Evolutionary conservation across 2,797 vertebrate species (phyloP).

Genomic region (Atherinosoma microstoma): DNA sequence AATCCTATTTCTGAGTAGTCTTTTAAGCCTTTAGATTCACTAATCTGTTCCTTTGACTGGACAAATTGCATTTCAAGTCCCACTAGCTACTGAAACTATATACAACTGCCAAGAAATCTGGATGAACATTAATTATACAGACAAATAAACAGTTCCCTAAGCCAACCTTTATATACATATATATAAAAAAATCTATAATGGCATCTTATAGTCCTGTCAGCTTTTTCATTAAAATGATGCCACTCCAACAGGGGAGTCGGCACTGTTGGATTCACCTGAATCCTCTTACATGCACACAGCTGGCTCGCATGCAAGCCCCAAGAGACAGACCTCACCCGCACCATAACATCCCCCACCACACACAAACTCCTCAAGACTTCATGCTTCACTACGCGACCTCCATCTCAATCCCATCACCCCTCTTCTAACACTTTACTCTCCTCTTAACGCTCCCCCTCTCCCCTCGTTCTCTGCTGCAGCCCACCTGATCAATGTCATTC

Average conservation of each 20-base stretch:
- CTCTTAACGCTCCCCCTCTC: not conserved
- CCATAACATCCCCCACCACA: constrained; percentile 51
- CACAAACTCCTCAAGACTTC: constrained; percentile 38
- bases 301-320: constrained; percentile 53
- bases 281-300: constrained; percentile 48
- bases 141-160: not conserved
- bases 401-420: constrained; percentile 27
- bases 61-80: not conserved
- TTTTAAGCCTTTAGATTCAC: not conserved
- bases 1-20: not conserved
- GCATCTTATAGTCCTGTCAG: not conserved
- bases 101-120: not conserved
- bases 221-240: constrained; percentile 20
- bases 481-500: constrained; percentile 63
- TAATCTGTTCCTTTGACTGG: not conserved
- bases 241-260: constrained; percentile 12
- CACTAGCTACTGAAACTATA: not conserved
- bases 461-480: constrained; percentile 13
- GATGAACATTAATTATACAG: not conserved
- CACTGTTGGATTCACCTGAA: constrained; percentile 6
- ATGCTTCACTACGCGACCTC: constrained; percentile 43
- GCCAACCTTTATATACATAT: not conserved
- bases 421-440: not conserved
- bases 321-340: constrained; percentile 58
- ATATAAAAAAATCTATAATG: not conserved